Percentiles rank a stretch among this genome's conserved stretches.
Conservation (phyloP, 92 coral and sea anemone species). For the Zoanthus solanderi region DNA sequence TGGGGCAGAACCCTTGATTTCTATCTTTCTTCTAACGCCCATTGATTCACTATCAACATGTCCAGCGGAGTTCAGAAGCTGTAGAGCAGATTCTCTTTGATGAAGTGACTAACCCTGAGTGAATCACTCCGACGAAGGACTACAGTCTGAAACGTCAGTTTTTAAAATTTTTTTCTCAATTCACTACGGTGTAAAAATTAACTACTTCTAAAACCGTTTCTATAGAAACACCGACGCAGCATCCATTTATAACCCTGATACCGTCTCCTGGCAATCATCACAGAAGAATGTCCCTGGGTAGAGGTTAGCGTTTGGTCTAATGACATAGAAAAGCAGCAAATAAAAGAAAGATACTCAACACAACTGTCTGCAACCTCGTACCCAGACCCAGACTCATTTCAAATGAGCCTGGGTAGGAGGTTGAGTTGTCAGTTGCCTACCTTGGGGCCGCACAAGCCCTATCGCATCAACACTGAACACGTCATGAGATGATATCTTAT, state of each 20-base stretch:
- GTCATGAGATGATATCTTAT: conserved; percentile 59
- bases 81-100: conserved; percentile 23
- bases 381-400: too few species aligned
- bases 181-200: too few species aligned
- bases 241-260: background rate
- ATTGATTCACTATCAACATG: conserved; percentile 24
- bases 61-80: conserved; percentile 9
- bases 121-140: too few species aligned
- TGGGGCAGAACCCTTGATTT: too few species aligned
- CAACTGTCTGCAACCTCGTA: background rate
- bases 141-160: too few species aligned
- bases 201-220: too few species aligned
- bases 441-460: conserved; percentile 62
- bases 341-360: conserved; percentile 40
- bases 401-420: too few species aligned
- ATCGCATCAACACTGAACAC: conserved; percentile 61
- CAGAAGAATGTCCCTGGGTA: conserved; percentile 60
- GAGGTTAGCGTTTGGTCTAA: conserved; percentile 74
- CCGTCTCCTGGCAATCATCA: conserved; percentile 57
- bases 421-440: conserved; percentile 27
- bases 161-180: too few species aligned
- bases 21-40: background rate
- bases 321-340: conserved; percentile 65
- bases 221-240: too few species aligned
- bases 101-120: background rate